Base-by-base conservation (phyloP, 2,113 vertebrate species). In the Chauna torquata region DNA sequence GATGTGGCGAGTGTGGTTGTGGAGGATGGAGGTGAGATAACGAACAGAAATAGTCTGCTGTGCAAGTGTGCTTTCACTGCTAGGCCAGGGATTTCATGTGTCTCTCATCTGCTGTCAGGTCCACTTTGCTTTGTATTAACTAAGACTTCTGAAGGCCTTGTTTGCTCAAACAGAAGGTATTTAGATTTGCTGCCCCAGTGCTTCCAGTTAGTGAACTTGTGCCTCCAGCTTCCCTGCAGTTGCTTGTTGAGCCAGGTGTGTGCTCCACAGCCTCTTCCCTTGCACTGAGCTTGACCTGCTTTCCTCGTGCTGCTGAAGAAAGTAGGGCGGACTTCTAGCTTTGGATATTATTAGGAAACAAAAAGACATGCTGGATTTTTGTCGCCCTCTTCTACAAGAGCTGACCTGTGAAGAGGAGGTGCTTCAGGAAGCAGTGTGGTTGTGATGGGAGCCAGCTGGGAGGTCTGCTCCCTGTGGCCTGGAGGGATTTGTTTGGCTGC, bases 201-300 rank as follows among this genome's bases (percentile, higher is more conserved):
- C 66, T 96, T 94, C 95, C 54, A 94, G 24, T 94, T 70, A 77
- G 72, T 15, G n/a, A 91, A 62, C 49, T 50, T 62, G 9, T 72
- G 71, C 88, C 65, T 91, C 47, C 89, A 66, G 86, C 55, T 95
- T 96, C 82, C 86, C 91, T 89, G 78, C 93, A 94, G 80, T 76
- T 97, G 87, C 96, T 95, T 94, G 23, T 17, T 75, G 72, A 92
- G 79, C 90, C 49, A 95, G 85, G 52, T 94, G 72, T 81, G 75
- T 91, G 50, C 59, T 96, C 50, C 54, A 23, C 59, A 72, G 66
- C 69, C 42, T 75, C 88, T 92, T 95, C 40, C 82, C 72, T 94
- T 82, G 17, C 71, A 82, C 95, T 54, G 80, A 94, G 86, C 50
- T 61, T 97, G 95, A 96, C 96, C 96, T 93, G 94, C 83, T 97